Evolutionary conservation across 2,113 vertebrate genomes (phyloP).

Genomic region (Camelus dromedarius): DNA sequence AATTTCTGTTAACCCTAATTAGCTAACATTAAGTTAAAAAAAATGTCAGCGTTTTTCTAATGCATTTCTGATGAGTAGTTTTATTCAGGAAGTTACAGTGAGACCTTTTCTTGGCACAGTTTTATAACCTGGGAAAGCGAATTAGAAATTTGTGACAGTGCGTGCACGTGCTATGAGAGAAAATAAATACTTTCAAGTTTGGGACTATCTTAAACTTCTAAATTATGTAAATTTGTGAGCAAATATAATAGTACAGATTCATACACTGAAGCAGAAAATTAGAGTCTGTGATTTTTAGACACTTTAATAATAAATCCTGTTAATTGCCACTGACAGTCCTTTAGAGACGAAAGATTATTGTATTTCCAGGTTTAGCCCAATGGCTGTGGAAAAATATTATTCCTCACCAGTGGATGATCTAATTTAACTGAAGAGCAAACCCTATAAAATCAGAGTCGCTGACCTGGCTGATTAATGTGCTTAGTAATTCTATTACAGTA

Average conservation of each 20-base stretch:
- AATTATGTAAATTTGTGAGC: constrained; percentile 61
- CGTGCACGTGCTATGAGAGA: neutral
- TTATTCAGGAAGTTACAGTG: neutral
- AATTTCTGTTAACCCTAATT: neutral
- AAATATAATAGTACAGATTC: constrained; percentile 43
- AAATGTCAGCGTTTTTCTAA: neutral
- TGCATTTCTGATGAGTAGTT: neutral
- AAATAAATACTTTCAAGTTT: constrained; percentile 33
- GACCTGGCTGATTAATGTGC: constrained; percentile 65
- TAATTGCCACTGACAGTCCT: constrained; percentile 72
- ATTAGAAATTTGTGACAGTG: neutral
- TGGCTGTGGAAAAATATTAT: constrained; percentile 73
- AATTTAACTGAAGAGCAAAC: constrained; percentile 75
- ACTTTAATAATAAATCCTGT: constrained; percentile 71
- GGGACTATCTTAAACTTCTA: constrained; percentile 37
- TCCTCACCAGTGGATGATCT: constrained; percentile 57
- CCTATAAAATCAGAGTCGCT: constrained; percentile 61
- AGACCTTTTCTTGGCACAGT: neutral
- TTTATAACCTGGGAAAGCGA: constrained; percentile 27
- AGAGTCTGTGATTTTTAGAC: constrained; percentile 77
- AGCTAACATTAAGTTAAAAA: neutral
- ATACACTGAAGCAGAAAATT: constrained; percentile 81
- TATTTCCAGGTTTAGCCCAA: constrained; percentile 57
- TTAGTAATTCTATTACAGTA: constrained; percentile 49
- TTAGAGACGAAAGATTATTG: constrained; percentile 74